phyloP scores from a whole-genome alignment of 2,888 invertebrate species.

The Acrobasis consociella region DNA sequence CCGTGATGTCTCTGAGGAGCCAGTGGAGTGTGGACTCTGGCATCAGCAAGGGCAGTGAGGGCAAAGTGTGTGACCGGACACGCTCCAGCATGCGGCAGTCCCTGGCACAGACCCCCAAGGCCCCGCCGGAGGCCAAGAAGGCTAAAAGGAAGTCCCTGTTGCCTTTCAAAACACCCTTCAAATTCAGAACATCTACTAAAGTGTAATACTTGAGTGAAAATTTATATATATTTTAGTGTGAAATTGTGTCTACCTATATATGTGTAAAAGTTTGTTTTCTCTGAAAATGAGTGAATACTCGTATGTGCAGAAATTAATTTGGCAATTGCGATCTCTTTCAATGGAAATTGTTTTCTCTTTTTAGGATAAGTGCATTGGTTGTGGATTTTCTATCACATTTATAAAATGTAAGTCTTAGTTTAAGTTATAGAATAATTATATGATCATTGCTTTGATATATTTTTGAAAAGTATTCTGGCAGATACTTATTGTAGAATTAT shows the following conservation, averaged over 20 bases:
- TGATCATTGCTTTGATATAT: background rate
- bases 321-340: conserved; percentile 4
- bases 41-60: conserved; percentile 48
- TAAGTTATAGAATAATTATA: background rate
- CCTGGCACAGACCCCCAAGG: conserved; percentile 54
- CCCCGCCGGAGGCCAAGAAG: conserved; percentile 62
- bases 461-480: conserved; percentile 16
- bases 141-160: conserved; percentile 69
- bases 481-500: conserved; percentile 25
- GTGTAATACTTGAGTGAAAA: conserved; percentile 40
- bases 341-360: conserved; percentile 4
- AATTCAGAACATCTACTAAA: conserved; percentile 69
- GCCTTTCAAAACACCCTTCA: conserved; percentile 77
- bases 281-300: background rate
- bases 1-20: conserved; percentile 55
- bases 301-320: background rate
- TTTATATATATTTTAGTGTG: too few relatives aligned
- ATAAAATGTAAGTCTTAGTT: conserved; percentile 17
- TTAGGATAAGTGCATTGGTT: conserved; percentile 34
- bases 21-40: conserved; percentile 61
- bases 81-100: conserved; percentile 51
- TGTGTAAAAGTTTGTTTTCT: background rate
- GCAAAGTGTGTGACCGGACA: conserved; percentile 49
- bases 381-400: conserved; percentile 33
- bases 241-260: too few relatives aligned